Evolutionary conservation across 2,113 vertebrate species (phyloP).

Genomic region (Pyrgilauda ruficollis): DNA sequence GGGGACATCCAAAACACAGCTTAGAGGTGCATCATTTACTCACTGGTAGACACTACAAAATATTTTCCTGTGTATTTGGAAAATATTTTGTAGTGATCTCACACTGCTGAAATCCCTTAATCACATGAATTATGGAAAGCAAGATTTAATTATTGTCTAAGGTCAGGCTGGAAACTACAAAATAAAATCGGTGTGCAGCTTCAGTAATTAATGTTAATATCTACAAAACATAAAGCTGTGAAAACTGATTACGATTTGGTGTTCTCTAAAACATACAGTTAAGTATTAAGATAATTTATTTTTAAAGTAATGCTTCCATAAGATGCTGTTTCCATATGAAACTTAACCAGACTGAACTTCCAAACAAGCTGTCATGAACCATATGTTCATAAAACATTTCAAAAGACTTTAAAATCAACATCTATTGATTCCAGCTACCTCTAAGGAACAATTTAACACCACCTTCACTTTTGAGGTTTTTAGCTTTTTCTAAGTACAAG

Average conservation of each 20-base stretch:
- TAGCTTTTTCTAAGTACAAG: background rate
- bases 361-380: background rate
- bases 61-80: background rate
- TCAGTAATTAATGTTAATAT: conserved; percentile 2
- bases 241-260: background rate
- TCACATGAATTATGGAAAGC: background rate
- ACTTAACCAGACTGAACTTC: background rate
- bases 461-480: background rate
- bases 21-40: background rate
- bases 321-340: background rate
- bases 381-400: background rate
- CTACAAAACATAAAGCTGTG: background rate
- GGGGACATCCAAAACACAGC: background rate
- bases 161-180: background rate
- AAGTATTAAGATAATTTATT: background rate
- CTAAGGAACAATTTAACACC: background rate
- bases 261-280: background rate
- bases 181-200: background rate
- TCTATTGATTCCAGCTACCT: background rate
- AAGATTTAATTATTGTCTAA: background rate
- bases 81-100: background rate
- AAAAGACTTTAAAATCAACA: background rate
- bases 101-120: background rate
- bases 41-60: background rate
- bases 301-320: background rate